Evolutionary conservation across 2,113 vertebrate genomes (phyloP).

Genomic region (Turnix velox): DNA sequence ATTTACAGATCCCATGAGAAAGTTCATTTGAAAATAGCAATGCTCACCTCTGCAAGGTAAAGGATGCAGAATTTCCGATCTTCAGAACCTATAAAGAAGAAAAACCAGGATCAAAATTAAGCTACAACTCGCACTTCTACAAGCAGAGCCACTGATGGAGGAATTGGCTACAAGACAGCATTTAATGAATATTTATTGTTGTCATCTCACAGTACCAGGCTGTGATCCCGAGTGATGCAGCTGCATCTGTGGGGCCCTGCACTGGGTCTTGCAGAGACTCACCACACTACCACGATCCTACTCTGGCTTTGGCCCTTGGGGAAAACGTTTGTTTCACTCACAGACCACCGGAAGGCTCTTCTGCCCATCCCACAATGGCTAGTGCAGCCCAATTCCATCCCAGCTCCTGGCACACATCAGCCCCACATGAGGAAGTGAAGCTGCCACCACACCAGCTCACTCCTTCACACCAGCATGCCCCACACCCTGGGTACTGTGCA

Average conservation of each 20-base stretch:
- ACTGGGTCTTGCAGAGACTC: neutral
- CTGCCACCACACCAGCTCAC: neutral
- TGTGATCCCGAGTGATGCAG: slow-evolving; percentile 2
- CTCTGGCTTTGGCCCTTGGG: neutral
- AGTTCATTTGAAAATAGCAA: neutral
- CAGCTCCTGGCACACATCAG: neutral
- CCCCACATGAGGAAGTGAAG: rapidly evolving
- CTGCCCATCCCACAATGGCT: neutral
- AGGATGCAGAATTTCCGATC: slow-evolving; percentile 84
- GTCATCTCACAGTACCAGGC: slow-evolving; percentile 35
- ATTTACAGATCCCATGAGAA: neutral
- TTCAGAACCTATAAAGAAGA: slow-evolving; percentile 70
- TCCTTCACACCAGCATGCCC: no score
- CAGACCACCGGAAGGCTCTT: neutral
- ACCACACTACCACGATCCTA: rapidly evolving
- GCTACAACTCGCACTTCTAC: neutral
- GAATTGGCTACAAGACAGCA: neutral
- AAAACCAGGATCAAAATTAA: neutral
- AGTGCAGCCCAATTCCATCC: rapidly evolving
- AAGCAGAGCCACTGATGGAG: neutral
- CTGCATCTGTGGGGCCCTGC: neutral
- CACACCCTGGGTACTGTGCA: neutral
- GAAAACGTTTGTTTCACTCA: neutral
- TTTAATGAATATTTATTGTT: neutral
- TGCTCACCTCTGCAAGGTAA: slow-evolving; percentile 82